A percentile compares a stretch with the other conserved stretches of the same genome.
phyloP scores from a whole-genome alignment of 2,113 vertebrate species.

The Strix uralensis region DNA sequence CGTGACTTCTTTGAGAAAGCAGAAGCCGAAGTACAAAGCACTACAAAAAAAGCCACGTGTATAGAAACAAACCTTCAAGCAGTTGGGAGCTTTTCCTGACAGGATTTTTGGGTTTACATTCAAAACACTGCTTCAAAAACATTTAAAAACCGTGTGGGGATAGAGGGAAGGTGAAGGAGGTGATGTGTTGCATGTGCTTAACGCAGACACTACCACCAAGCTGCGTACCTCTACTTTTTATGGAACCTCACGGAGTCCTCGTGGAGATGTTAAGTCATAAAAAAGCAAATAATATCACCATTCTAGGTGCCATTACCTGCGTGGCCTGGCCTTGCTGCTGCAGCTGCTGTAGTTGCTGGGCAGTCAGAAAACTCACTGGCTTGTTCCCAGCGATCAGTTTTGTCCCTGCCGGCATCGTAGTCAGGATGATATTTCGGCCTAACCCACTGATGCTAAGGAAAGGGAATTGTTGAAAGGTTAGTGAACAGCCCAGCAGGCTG shows the following conservation, averaged over 20 bases:
- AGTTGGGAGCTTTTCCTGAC: neutral
- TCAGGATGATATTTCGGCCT: slow-evolving; percentile 96
- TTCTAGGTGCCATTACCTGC: slow-evolving; percentile 75
- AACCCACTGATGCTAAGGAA: slow-evolving; percentile 85
- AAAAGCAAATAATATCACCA: neutral
- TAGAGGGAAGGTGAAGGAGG: neutral
- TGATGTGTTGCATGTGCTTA: neutral
- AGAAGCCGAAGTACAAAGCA: neutral
- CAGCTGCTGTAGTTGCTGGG: slow-evolving; percentile 96
- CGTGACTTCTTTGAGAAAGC: neutral
- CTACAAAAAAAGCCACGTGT: neutral
- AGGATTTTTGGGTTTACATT: neutral
- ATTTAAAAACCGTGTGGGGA: neutral
- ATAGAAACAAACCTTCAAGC: neutral
- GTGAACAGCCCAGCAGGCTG: neutral
- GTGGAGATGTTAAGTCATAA: neutral
- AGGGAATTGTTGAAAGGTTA: neutral
- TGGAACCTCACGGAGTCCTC: neutral
- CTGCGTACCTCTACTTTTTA: neutral
- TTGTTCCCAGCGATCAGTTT: slow-evolving; percentile 97
- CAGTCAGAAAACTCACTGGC: slow-evolving; percentile 95
- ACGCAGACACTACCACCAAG: neutral
- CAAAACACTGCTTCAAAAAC: neutral
- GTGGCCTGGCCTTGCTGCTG: slow-evolving; percentile 98
- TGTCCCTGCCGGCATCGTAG: slow-evolving; percentile 95